Conservation (phyloP, 2,113 vertebrate species). For the Pungitius pungitius region DNA sequence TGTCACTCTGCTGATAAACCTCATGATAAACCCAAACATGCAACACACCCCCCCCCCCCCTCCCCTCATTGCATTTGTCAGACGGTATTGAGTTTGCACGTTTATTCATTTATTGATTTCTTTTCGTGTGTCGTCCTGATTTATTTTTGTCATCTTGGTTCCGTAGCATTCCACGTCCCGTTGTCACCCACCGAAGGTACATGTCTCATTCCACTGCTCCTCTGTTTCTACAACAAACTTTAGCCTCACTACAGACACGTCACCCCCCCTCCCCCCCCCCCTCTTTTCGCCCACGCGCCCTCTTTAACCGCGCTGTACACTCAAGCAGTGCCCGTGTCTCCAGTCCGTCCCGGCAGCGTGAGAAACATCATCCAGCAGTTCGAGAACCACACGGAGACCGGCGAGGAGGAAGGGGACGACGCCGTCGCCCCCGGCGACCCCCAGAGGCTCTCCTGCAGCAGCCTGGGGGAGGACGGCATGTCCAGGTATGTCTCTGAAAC, state of each 20-base stretch:
- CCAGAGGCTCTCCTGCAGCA: slow-evolving; percentile 86
- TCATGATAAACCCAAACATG: not conserved
- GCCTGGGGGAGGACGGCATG: slow-evolving; percentile 88
- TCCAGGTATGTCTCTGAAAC: slow-evolving; percentile 64
- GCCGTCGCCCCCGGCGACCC: slow-evolving; percentile 38
- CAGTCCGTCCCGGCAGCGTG: slow-evolving; percentile 89
- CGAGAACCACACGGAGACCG: slow-evolving; percentile 84
- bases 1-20: too few relatives aligned
- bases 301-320: not conserved
- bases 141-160: slow-evolving; percentile 52
- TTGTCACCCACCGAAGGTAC: slow-evolving; percentile 82
- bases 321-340: not conserved
- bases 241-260: not conserved
- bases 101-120: slow-evolving; percentile 26
- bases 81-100: slow-evolving; percentile 10
- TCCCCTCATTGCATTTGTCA: not conserved
- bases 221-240: not conserved
- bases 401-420: slow-evolving; percentile 77
- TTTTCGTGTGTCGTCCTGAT: slow-evolving; percentile 36
- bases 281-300: not conserved
- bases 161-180: slow-evolving; percentile 81
- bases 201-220: not conserved
- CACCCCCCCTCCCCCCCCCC: rapidly evolving
- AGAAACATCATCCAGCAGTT: slow-evolving; percentile 96
- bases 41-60: not conserved